phyloP scores from a whole-genome alignment of 1,140 invertebrate genomes.

The Rhysida immarginata region DNA sequence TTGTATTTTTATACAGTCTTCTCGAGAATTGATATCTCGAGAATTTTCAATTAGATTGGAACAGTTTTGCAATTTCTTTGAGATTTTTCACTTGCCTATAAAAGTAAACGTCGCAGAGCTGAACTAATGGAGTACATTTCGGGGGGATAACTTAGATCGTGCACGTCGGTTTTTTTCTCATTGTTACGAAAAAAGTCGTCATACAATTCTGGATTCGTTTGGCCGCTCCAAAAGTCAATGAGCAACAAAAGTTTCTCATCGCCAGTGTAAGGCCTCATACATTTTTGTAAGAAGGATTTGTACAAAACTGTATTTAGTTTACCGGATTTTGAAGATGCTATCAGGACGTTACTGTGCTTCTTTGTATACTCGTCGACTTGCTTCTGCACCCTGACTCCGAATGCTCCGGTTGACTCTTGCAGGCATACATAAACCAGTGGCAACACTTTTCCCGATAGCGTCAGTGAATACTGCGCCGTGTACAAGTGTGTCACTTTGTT shows the following conservation, averaged over 20 bases:
- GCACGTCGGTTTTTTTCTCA: background rate
- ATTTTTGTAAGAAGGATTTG: background rate
- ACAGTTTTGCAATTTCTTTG: background rate
- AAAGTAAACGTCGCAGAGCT: background rate
- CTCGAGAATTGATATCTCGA: constrained; percentile 4
- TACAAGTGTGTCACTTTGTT: background rate
- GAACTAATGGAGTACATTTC: background rate
- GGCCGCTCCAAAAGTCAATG: background rate
- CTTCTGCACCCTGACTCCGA: background rate
- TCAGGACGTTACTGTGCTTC: background rate
- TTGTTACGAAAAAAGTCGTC: background rate
- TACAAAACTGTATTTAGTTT: background rate
- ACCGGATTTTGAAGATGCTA: background rate
- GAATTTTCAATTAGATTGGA: background rate
- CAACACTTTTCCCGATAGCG: background rate
- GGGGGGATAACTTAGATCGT: background rate
- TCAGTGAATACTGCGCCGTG: background rate
- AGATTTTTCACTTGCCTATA: background rate
- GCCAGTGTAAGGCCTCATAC: background rate
- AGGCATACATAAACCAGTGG: background rate
- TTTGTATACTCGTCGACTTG: background rate
- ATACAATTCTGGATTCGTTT: background rate
- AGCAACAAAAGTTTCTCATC: background rate
- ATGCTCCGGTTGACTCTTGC: background rate
- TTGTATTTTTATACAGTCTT: constrained; percentile 5